Evolutionary conservation across 2,888 invertebrate species (phyloP).

Genomic region (Torymus auratus): DNA sequence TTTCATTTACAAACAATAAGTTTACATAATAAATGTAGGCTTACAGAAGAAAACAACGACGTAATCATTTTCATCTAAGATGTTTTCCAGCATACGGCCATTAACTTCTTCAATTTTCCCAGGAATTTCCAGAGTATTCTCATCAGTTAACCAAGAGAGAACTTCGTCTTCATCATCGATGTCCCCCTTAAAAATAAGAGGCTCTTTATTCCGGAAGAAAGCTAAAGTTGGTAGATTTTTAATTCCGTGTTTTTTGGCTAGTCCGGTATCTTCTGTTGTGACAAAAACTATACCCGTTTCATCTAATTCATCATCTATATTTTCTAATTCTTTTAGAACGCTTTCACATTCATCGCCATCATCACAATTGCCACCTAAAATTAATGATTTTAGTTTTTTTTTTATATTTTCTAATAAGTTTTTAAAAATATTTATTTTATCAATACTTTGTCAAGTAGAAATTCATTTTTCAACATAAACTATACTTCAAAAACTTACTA

Average conservation of each 20-base stretch:
- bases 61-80: constrained; percentile 90
- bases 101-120: constrained; percentile 96
- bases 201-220: constrained; percentile 94
- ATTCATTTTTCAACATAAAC: too few relatives aligned
- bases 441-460: too few relatives aligned
- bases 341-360: constrained; percentile 92
- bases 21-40: constrained; percentile 71
- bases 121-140: constrained; percentile 92
- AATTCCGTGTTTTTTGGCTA: constrained; percentile 91
- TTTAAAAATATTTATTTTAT: too few relatives aligned
- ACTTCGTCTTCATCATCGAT: constrained; percentile 95
- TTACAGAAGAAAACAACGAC: constrained; percentile 96
- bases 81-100: constrained; percentile 91
- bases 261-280: constrained; percentile 89
- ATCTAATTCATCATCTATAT: constrained; percentile 94
- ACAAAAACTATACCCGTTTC: constrained; percentile 96
- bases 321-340: constrained; percentile 90
- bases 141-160: constrained; percentile 93
- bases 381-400: not conserved
- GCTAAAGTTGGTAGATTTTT: constrained; percentile 91
- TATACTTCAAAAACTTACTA: constrained; percentile 80
- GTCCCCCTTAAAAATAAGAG: constrained; percentile 89
- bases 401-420: not conserved
- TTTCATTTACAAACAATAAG: not conserved
- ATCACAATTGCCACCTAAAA: constrained; percentile 87